Base-by-base conservation (phyloP, 2,888 invertebrate genomes). In the Sialis fuliginosa region DNA sequence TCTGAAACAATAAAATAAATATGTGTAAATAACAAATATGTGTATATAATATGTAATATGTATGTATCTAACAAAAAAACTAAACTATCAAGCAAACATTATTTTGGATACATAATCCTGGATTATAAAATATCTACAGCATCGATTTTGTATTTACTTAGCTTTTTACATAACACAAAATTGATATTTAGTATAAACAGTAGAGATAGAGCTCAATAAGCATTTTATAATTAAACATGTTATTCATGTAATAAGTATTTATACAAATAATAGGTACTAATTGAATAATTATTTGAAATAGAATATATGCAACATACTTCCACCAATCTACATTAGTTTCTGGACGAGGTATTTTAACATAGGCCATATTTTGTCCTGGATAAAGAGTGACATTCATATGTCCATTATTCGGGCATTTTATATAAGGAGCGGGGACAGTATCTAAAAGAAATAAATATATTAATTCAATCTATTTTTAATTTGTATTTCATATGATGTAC, bases 311-410 rank as follows among this genome's bases (percentile, higher is more conserved):
- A 39, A 34, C 32, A 48, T 63, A 74, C 72, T 70, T 69, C 63
- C 68, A 66, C 71, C 73, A 79, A 58, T 80, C 77, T 56, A 79
- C 69, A 60, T 80, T 80, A 33, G 80, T 75, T 55, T 74, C 72
- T 0, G 76, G 68, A 49, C 72, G 66, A 2, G 72, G 70, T 47
- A 76, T 68, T 42, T 64, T 62, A 40, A 75, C 67, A 48, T 64
- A 59, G 53, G 69, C 66, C 10, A 65, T 63, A 39, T 60, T 62
- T 52, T 69, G 65, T 37, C 70, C 66, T 13, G 63, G 57, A 35
- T 69, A 68, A 42, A 81, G 63, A 42, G 70, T 68, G 34, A 76
- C 70, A 33, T 69, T 71, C 39, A 79, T 65, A 54, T 75, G 72
- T 39, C 71, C 63, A 37, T 55, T 54, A 32, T 52, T 66, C 1